Percentiles rank a stretch among this genome's conserved stretches.
phyloP scores from a whole-genome alignment of 2,888 invertebrate genomes.

The Argyresthia albistria region DNA sequence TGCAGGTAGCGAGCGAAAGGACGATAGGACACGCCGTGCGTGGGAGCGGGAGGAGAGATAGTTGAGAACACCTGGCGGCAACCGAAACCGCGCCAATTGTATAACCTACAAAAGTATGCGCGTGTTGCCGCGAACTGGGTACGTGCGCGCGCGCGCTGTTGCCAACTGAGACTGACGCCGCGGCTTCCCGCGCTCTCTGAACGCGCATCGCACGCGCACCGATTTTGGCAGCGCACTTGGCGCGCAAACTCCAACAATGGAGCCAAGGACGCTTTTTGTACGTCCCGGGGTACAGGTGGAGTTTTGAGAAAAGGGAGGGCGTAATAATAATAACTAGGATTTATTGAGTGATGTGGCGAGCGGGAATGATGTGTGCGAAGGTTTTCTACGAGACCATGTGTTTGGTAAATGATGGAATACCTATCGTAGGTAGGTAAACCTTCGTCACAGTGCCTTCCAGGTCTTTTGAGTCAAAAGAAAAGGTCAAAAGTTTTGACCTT shows the following conservation, averaged over 20 bases:
- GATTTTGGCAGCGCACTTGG: slow-evolving; percentile 62
- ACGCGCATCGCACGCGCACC: slow-evolving; percentile 23
- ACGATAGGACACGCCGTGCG: slow-evolving; percentile 24
- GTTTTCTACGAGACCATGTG: neutral
- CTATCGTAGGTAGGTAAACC: too few species aligned
- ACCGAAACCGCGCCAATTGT: slow-evolving; percentile 58
- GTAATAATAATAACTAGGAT: neutral
- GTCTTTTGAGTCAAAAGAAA: too few species aligned
- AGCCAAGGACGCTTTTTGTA: slow-evolving; percentile 65
- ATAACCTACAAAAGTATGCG: slow-evolving; percentile 32
- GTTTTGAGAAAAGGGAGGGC: slow-evolving; percentile 28
- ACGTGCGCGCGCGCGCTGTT: slow-evolving; percentile 30
- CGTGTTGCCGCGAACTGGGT: slow-evolving; percentile 23
- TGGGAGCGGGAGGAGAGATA: slow-evolving; percentile 34
- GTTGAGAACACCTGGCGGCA: slow-evolving; percentile 56
- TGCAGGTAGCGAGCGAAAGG: slow-evolving; percentile 49
- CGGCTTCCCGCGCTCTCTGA: slow-evolving; percentile 49
- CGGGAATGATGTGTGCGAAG: neutral
- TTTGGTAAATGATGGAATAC: too few species aligned
- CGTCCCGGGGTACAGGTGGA: slow-evolving; percentile 55
- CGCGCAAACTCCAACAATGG: slow-evolving; percentile 61
- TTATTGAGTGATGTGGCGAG: too few species aligned
- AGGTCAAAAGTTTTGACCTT: too few species aligned
- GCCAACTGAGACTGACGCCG: slow-evolving; percentile 3
- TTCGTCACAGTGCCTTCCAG: too few species aligned